phyloP scores from a whole-genome alignment of 2,888 invertebrate species.

The Orthosia gracilis region DNA sequence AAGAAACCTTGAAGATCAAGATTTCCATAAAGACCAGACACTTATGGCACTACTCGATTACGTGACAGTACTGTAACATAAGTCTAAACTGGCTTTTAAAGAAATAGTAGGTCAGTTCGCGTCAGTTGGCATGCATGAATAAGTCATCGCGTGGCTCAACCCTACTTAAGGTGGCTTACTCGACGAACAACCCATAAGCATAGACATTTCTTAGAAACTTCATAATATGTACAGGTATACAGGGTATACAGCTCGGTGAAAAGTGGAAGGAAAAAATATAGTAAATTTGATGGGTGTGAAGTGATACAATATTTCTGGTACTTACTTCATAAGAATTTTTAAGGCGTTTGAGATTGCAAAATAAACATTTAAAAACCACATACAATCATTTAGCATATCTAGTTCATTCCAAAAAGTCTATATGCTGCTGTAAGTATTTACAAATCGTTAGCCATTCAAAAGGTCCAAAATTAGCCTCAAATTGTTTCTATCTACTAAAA shows the following conservation, averaged over 20 bases:
- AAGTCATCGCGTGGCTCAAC: slow-evolving; percentile 35
- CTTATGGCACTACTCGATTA: slow-evolving; percentile 22
- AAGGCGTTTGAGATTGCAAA: no score
- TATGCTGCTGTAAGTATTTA: no score
- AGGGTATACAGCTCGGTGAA: no score
- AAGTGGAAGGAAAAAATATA: neutral
- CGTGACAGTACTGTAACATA: slow-evolving; percentile 34
- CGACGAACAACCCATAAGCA: slow-evolving; percentile 12
- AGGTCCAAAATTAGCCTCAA: no score
- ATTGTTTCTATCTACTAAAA: no score
- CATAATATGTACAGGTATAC: neutral
- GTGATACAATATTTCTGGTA: no score
- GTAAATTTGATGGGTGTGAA: no score
- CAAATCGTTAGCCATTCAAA: no score
- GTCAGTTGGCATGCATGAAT: slow-evolving; percentile 45
- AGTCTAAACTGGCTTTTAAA: slow-evolving; percentile 35
- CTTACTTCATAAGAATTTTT: no score
- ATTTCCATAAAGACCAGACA: slow-evolving; percentile 21
- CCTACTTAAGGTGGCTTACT: slow-evolving; percentile 38
- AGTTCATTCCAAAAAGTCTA: no score
- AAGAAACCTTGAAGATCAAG: slow-evolving; percentile 15
- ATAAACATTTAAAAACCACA: no score
- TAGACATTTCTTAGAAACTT: slow-evolving; percentile 4
- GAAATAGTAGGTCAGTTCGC: slow-evolving; percentile 30
- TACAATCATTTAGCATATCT: no score